These are phyloP conservation scores for Actinopyga echinites DNA, from an alignment of 53 echinoderm and acorn worm species.

Conservation along the genomic window DNA sequence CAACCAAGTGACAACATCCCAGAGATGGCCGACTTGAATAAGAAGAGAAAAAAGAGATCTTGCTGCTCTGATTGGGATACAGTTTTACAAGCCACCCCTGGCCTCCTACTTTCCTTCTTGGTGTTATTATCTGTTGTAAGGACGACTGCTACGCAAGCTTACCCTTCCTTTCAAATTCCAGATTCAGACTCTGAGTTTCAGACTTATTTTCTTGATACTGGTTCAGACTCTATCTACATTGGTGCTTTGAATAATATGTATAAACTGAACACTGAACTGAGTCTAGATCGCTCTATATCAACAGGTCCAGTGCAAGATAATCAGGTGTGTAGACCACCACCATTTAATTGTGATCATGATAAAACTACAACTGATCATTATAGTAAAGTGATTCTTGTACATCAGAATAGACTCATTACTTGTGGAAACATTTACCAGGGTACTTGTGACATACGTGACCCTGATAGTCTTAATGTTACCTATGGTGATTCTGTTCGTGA, in stretches of 20 bases:
- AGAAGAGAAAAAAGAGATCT: too few relatives aligned
- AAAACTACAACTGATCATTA: conserved; percentile 60
- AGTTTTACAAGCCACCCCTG: too few relatives aligned
- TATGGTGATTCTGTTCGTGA: conserved; percentile 34
- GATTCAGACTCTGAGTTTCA: background rate
- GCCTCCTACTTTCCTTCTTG: too few relatives aligned
- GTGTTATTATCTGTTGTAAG: too few relatives aligned
- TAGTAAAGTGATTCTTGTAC: conserved; percentile 70
- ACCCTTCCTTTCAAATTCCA: background rate
- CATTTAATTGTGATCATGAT: too few relatives aligned
- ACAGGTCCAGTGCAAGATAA: conserved; percentile 71
- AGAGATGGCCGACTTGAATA: too few relatives aligned
- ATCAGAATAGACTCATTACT: conserved; percentile 45
- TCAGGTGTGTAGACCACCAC: conserved; percentile 52
- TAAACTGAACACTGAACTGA: conserved; percentile 47
- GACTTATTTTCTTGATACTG: background rate
- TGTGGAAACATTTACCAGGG: too few relatives aligned
- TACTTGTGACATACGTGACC: too few relatives aligned
- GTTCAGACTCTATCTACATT: conserved; percentile 16
- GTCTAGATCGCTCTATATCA: background rate
- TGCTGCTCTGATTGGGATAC: too few relatives aligned
- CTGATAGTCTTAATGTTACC: conserved; percentile 39
- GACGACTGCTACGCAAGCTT: too few relatives aligned
- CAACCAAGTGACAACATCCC: too few relatives aligned
- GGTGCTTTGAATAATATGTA: conserved; percentile 57